Base-by-base conservation (phyloP, 2,797 vertebrate species). In the Sternarchorhynchus goeldii region DNA sequence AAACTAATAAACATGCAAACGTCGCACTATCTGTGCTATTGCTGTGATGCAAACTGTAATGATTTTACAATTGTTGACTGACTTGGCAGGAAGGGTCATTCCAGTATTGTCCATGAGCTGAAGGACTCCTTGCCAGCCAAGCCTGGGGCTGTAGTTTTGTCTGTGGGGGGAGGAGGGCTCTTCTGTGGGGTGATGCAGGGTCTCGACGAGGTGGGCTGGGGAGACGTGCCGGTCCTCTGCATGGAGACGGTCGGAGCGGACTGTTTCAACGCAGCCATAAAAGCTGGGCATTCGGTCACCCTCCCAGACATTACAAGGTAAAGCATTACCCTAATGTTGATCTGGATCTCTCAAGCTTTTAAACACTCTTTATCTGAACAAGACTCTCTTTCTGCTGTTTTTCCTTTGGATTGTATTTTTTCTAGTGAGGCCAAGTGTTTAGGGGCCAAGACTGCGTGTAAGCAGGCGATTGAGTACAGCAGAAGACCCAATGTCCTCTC, bases 251-350 rank as follows among this genome's bases (percentile, higher is more conserved):
- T 80, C 10, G 94, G 94, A 3, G 93, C 94, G 0, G 82, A 94
- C 83, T 93, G 92, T 75, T 84, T 95, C 29, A 93, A 93, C 0
- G 91, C 91, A 0, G 90, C 94, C 0, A 18, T 93, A 0, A 93
- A 90, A 58, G 92, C 92, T 0, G 90, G 91, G 57, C 84, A 71
- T 77, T 29, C 89, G 39, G 90, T 95, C 71, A 94, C 93, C 2
- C 82, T 95, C 71, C 91, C 92, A 31, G 92, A 93, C 83, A 94
- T 95, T 84, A 94, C 93, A 20, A 95, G 94, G 94, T 95, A 31
- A 81, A 20, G 53, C 14, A 45, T 0, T 58, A 62, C 25, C 16
- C 17, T 4, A 7, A 3, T 20, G 36, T 10, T 34, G 18, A 17
- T 74, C 25, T 20, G 1, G 45, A 58, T 21, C 6, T 0, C 21